Evolutionary conservation across 2,797 vertebrate genomes (phyloP).

Genomic region (Chaetophractus vellerosus): DNA sequence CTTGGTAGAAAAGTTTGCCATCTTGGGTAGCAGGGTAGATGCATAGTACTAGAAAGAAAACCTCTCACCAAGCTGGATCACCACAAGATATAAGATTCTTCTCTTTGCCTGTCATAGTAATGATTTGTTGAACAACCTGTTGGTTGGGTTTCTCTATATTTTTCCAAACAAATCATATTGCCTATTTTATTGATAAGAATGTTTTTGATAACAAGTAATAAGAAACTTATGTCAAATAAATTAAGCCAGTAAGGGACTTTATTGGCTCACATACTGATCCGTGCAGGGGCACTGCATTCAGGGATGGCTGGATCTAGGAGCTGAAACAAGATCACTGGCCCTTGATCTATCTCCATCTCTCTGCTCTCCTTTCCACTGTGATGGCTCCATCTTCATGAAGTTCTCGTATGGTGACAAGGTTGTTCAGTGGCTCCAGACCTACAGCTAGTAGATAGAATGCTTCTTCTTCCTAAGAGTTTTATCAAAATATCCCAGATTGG

Average conservation of each 20-base stretch:
- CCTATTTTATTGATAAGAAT: neutral
- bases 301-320: neutral
- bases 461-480: neutral
- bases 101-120: neutral
- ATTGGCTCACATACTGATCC: neutral
- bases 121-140: neutral
- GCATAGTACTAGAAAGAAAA: neutral
- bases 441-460: neutral
- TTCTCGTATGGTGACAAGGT: neutral
- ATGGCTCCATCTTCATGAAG: neutral
- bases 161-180: neutral
- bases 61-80: neutral
- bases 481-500: neutral
- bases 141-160: neutral
- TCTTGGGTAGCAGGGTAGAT: neutral
- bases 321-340: neutral
- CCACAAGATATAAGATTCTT: neutral
- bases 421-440: neutral
- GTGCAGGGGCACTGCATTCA: neutral
- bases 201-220: slow-evolving; percentile 29
- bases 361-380: neutral
- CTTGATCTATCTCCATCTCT: neutral
- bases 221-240: neutral
- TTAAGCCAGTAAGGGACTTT: neutral
- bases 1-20: neutral